Evolutionary conservation across 23 tunicate genomes (phyloP), one percentile per base, ranked within the genome.

Genomic region (Styela clava): DNA sequence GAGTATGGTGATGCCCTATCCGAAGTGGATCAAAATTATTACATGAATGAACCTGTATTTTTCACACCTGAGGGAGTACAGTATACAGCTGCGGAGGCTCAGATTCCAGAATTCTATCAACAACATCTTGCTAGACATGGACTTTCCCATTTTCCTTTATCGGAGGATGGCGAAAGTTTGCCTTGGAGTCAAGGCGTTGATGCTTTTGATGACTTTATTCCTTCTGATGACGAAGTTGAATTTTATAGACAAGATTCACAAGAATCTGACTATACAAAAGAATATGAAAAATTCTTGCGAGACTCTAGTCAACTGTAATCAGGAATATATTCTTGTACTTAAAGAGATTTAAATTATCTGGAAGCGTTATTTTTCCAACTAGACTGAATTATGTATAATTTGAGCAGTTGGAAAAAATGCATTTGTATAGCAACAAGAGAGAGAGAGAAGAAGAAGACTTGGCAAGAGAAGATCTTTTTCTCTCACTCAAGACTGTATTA

Each of bases 21-120:
- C 65, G 81, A 76, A 25, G 30, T 35, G 16, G 81, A 76, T 76
- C 65, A 36, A 44, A 76, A 76, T 76, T 76, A 76, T 64, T 76
- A 76, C 81, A 76, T 76, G 85, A 86, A 86, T 44, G 90, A 86
- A 70, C 85, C 90, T 12, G 90, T 86, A 27, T 86, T 73, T 74
- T 87, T 74, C 35, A 91, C 97, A 2, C 90, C 97, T 16, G 74
- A 78, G 2, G 97, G 97, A 3, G 78, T 81, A 1, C 87, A 69
- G 44, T 91, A 91, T 74, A 91, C 97, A 5, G 84, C 97, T 56
- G 97, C 97, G 5, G 97, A 91, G 35, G 97, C 90, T 0, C 83
- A 82, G 12, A 85, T 82, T 26, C 90, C 90, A 18, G 97, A 91
- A 20, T 91, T 91, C 52, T 91, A 86, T 74, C 25, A 78, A 52